phyloP scores from a whole-genome alignment of 2,888 invertebrate species.

The Cartodere bifasciata region DNA sequence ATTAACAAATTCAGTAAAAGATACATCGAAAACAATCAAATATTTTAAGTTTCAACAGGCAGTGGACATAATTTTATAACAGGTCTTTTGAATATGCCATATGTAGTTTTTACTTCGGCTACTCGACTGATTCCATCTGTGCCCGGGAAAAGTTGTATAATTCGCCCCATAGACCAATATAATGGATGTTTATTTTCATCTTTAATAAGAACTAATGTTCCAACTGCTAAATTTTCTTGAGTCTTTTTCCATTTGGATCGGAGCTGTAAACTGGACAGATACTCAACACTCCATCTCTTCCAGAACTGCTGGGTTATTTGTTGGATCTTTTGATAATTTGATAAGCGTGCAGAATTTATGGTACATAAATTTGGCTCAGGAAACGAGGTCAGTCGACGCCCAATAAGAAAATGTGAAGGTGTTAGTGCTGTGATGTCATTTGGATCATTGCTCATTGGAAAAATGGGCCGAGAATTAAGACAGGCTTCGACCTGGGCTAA shows the following conservation, averaged over 20 bases:
- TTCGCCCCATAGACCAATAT: conserved; percentile 10
- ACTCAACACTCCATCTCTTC: conserved; percentile 12
- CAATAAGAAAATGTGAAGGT: conserved; percentile 17
- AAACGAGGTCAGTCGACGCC: conserved; percentile 16
- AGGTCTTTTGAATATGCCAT: conserved; percentile 3
- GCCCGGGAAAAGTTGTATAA: conserved; percentile 2
- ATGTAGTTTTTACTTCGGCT: conserved; percentile 1
- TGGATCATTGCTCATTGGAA: conserved; percentile 11
- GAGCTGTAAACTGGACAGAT: conserved; percentile 10
- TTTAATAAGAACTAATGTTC: conserved; percentile 11
- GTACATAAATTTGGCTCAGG: conserved; percentile 8
- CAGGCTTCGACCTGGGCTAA: conserved; percentile 17
- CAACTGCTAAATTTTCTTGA: conserved; percentile 6
- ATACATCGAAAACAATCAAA: no score
- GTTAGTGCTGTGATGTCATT: conserved; percentile 11
- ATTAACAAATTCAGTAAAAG: no score
- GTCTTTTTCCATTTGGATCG: conserved; percentile 11
- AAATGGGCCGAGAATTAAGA: conserved; percentile 19
- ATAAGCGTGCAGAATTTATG: conserved; percentile 5
- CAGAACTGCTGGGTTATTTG: conserved; percentile 11
- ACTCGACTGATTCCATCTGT: conserved; percentile 6
- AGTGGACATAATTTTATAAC: neutral
- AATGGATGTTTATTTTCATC: conserved; percentile 11
- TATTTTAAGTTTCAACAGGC: no score
- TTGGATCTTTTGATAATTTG: conserved; percentile 9